Percentiles rank a stretch among this genome's conserved stretches.
Evolutionary conservation across 2,797 vertebrate species (phyloP).

Genomic region (Acipenser oxyrinchus): DNA sequence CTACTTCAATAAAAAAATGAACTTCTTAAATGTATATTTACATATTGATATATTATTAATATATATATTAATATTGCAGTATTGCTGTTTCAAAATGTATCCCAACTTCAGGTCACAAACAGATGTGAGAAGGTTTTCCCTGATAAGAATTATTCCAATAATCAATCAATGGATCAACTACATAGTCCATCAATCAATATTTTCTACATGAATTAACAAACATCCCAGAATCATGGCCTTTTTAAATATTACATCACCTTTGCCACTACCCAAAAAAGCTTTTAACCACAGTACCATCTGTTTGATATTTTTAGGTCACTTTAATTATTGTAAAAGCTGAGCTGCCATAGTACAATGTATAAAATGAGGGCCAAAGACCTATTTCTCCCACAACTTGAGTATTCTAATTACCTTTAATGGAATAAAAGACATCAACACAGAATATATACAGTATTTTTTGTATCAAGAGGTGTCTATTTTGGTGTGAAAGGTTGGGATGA

Average conservation of each 20-base stretch:
- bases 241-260: slow-evolving; percentile 23
- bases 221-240: slow-evolving; percentile 14
- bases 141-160: too few species aligned
- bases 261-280: slow-evolving; percentile 26
- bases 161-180: too few species aligned
- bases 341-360: neutral
- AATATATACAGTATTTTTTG: neutral
- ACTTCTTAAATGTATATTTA: too few species aligned
- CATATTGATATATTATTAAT: too few species aligned
- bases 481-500: slow-evolving; percentile 6
- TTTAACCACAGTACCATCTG: slow-evolving; percentile 18
- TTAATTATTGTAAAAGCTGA: slow-evolving; percentile 17
- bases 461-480: neutral
- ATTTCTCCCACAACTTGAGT: slow-evolving; percentile 4
- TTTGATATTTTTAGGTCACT: slow-evolving; percentile 13
- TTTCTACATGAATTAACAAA: too few species aligned
- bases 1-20: too few species aligned
- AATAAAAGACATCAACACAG: slow-evolving; percentile 13
- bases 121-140: too few species aligned
- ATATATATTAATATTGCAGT: too few species aligned
- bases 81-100: too few species aligned
- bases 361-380: slow-evolving; percentile 15
- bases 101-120: too few species aligned
- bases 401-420: slow-evolving; percentile 12
- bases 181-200: too few species aligned